Evolutionary conservation across 2,797 vertebrate species (phyloP), one percentile per base, ranked within the genome.

Genomic region (Ataeniobius toweri): DNA sequence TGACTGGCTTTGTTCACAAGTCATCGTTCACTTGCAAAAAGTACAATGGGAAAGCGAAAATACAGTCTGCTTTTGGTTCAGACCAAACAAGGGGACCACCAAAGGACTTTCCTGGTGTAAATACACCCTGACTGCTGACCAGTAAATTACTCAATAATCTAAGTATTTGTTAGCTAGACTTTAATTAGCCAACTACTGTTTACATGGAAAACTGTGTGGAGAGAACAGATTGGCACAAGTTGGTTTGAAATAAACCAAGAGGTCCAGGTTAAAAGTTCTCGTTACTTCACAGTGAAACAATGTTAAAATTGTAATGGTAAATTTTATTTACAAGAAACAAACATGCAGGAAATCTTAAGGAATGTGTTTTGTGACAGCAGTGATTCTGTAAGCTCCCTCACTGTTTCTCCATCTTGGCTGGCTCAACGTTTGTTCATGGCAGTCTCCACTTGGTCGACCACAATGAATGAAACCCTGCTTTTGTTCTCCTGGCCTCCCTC

Each of bases 381-480:
- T 80, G 71, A 79, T 88, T 82, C 83, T 61, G 9, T 65, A 1
- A 59, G 5, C 74, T 74, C 75, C 58, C 84, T 68, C 85, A 12
- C 7, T 68, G 85, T 76, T 79, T 18, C 36, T 74, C 81, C 73
- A 4, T 73, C 72, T 80, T 80, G 78, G 78, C 84, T 72, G 71
- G 79, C 61, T 75, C 80, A 76, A 79, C 83, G 71, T 72, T 83
- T 68, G 78, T 71, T 79, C 76, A 84, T 71, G 81, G 87, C 89
- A 72, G 84, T 70, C 71, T 84, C 75, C 74, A 3, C 85, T 31
- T 78, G 75, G 70, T 83, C 56, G 80, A 75, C 69, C 82, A 81
- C 48, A 82, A 82, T 73, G 87, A 81, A 92, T 92, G 85, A 94
- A 92, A 83, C 89, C 80, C 75, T 70, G 85, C 89, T 89, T 91